Evolutionary conservation across 2,113 vertebrate species (phyloP).

Genomic region (Forbesichthys papilliferus): DNA sequence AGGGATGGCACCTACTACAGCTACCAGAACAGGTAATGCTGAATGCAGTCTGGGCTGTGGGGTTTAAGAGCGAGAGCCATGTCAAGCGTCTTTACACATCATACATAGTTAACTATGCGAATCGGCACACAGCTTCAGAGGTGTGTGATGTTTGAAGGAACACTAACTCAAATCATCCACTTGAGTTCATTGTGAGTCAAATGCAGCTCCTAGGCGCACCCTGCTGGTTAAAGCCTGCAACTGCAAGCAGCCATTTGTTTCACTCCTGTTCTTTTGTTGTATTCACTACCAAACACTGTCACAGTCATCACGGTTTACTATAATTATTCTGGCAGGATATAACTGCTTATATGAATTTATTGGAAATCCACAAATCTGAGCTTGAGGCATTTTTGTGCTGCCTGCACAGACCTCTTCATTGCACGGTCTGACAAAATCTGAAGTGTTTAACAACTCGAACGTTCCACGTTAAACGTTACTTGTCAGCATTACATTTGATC

Average conservation of each 20-base stretch:
- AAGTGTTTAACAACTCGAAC: background rate
- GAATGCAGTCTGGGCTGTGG: background rate
- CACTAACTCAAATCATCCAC: background rate
- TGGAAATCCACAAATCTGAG: background rate
- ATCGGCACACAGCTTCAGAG: background rate
- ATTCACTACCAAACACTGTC: background rate
- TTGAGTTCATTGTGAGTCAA: background rate
- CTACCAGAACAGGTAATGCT: constrained; percentile 94
- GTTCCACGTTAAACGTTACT: background rate
- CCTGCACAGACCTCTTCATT: no score
- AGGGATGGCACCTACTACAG: constrained; percentile 97
- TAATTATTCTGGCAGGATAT: background rate
- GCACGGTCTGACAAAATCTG: background rate
- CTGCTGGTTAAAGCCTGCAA: constrained; percentile 57
- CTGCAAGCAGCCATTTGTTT: constrained; percentile 30
- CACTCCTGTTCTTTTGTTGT: constrained; percentile 13
- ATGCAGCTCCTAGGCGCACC: constrained; percentile 59
- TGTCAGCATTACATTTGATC: background rate
- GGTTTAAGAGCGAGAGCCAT: background rate
- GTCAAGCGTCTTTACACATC: background rate
- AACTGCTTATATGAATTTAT: background rate
- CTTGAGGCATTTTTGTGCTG: background rate
- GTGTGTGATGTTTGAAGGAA: constrained; percentile 6
- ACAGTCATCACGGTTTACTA: constrained; percentile 2
- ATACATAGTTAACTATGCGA: background rate